Evolutionary conservation across 1,140 invertebrate species (phyloP).

Genomic region (Bombus terrestris): DNA sequence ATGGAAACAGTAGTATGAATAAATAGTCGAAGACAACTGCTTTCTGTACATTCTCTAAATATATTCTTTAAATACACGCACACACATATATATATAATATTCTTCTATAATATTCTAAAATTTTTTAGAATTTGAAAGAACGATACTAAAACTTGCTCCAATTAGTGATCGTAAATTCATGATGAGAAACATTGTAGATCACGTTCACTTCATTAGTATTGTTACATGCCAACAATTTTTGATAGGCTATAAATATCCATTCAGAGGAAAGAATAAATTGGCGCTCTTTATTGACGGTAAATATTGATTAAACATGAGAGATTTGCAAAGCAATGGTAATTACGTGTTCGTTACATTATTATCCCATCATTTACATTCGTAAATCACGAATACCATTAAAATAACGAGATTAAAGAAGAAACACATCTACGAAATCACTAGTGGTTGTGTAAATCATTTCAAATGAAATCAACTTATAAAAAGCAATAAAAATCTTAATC

Average conservation of each 20-base stretch:
- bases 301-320: constrained; percentile 22
- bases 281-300: constrained; percentile 14
- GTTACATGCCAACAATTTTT: constrained; percentile 4
- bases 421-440: not conserved
- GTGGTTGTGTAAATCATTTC: too few species aligned
- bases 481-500: not conserved
- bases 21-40: too few species aligned
- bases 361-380: not conserved
- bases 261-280: constrained; percentile 18
- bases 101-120: not conserved
- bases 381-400: not conserved
- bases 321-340: constrained; percentile 11
- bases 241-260: constrained; percentile 17
- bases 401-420: not conserved
- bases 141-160: not conserved
- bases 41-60: too few species aligned
- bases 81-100: not conserved
- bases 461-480: not conserved
- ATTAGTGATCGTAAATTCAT: not conserved
- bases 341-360: not conserved
- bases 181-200: not conserved
- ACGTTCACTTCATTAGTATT: not conserved
- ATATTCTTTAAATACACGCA: too few species aligned
- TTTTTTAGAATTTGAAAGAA: not conserved
- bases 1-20: not conserved